Base-by-base conservation (phyloP, 2,113 vertebrate species). In the Ptychochromis oligacanthus region DNA sequence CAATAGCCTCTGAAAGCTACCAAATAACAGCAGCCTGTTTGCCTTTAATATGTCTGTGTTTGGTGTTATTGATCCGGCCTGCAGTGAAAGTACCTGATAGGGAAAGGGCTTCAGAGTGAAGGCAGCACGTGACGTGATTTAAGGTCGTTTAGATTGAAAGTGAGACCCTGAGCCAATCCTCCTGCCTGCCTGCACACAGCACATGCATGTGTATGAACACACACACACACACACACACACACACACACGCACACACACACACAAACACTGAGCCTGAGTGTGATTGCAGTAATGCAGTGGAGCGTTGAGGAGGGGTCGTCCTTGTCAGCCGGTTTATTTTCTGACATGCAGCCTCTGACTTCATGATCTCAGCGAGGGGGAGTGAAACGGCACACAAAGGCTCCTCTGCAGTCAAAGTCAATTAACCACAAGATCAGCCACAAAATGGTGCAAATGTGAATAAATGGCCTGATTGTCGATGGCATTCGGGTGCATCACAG, bases 71-170 rank as follows among this genome's bases (percentile, higher is more conserved):
- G 74, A 76, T 76, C 54, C 36, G 40, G 15, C n/a, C 72, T 24
- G 26, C 43, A 72, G 24, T 31, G 18, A 36, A 6, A 46, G 43
- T 46, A 11, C 49, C 64, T 70, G 64, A 49, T 52, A 52, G 20
- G 46, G 24, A 52, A 72, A 52, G 43, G 11, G 17, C 56, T 61
- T 15, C 15, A 34, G 28, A 15, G 7, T 18, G 26, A 31, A 60
- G 58, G 26, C 26, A 43, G 55, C 14, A 17, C 6, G 1, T 31
- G 65, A 72, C 17, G 2, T 61, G 81, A 88, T 88, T 86, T 86
- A 87, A 82, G 80, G 20, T 2, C 20, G 0, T 86, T 77, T 52
- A 76, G 89, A 90, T 67, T 87, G 85, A 86, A 57, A 65, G 77
- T 85, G 64, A 85, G 46, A 20, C n/a, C 28, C 6, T 24, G 26